phyloP scores from a whole-genome alignment of 2,797 vertebrate genomes.

The Melanotaenia pygmaea region DNA sequence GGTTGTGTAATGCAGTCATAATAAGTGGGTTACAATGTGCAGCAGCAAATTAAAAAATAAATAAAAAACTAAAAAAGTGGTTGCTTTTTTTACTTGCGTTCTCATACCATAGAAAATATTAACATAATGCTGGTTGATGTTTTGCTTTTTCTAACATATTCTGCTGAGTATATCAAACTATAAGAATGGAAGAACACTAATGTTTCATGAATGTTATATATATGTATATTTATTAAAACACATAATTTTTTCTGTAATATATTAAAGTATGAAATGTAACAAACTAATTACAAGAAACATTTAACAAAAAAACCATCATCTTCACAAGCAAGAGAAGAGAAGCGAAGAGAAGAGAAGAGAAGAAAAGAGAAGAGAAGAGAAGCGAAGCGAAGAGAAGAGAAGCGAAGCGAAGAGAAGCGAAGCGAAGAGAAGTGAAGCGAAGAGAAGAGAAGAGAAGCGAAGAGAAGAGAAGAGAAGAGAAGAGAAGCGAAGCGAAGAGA shows the following conservation, averaged over 20 bases:
- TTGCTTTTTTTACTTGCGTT: conserved; percentile 1
- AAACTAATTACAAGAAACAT: not conserved
- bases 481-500: too few relatives aligned
- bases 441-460: too few relatives aligned
- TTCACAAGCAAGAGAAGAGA: not conserved
- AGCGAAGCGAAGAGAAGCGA: too few relatives aligned
- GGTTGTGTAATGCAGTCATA: conserved; percentile 41
- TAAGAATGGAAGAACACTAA: not conserved
- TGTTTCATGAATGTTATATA: not conserved
- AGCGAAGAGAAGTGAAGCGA: too few relatives aligned
- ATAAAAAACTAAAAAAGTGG: not conserved
- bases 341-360: conserved; percentile 24
- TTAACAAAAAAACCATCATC: too few relatives aligned
- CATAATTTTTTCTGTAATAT: not conserved
- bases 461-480: too few relatives aligned
- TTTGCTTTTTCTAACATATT: conserved; percentile 3
- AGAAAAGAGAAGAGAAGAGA: not conserved
- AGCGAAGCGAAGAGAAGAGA: too few relatives aligned
- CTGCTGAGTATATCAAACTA: not conserved
- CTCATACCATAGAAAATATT: not conserved
- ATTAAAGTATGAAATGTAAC: not conserved
- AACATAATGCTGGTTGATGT: not conserved
- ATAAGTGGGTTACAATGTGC: conserved; percentile 47
- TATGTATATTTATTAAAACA: not conserved
- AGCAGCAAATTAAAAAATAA: conserved; percentile 22